Evolutionary conservation across 2,797 vertebrate genomes (phyloP).

Genomic region (Agapornis canus): DNA sequence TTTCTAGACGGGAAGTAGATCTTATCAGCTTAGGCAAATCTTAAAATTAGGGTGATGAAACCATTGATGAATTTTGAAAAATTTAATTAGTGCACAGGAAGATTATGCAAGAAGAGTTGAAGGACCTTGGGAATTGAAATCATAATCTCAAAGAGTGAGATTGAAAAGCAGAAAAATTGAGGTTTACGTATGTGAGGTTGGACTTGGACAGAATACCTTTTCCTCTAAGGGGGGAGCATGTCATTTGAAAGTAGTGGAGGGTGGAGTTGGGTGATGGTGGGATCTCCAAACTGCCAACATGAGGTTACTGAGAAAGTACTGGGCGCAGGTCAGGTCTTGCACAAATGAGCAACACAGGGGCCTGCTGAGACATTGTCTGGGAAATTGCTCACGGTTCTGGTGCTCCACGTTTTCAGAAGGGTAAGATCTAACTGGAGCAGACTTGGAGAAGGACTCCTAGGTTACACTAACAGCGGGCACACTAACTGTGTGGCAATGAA

Average conservation of each 20-base stretch:
- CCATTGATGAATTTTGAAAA: background rate
- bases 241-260: background rate
- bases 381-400: rapidly evolving
- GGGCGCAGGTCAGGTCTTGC: background rate
- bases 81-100: background rate
- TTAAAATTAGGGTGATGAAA: slow-evolving; percentile 23
- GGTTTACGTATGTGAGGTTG: background rate
- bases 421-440: background rate
- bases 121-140: background rate
- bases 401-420: background rate
- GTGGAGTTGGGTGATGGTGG: background rate
- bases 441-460: background rate
- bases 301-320: background rate
- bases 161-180: background rate
- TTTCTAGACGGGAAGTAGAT: background rate
- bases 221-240: background rate
- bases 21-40: slow-evolving; percentile 24
- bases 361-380: background rate
- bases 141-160: background rate
- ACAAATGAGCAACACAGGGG: background rate
- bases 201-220: background rate
- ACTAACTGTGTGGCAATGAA: background rate
- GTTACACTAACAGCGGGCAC: background rate
- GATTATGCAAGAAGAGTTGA: background rate
- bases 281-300: background rate